Percentiles rank a stretch among this genome's conserved stretches.
phyloP scores from a whole-genome alignment of 30 jellyfish, hydroid and myxozoan genomes.

The Hydractinia echinata region DNA sequence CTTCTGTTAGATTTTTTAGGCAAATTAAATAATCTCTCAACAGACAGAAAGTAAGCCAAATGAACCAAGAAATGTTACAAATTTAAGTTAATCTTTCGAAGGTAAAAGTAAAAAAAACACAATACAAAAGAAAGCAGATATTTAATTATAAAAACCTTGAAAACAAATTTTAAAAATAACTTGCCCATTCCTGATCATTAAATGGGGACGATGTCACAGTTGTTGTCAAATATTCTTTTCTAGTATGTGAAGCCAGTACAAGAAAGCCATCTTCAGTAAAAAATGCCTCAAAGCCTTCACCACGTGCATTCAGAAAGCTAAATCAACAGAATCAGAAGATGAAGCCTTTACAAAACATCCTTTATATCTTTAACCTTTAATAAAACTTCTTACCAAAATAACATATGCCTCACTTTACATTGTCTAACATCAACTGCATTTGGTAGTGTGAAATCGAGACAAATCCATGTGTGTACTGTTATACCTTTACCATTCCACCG shows the following conservation, averaged over 20 bases:
- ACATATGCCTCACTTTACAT: constrained; percentile 65
- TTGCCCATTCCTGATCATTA: constrained; percentile 90
- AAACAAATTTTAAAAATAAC: background rate
- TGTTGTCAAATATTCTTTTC: constrained; percentile 59
- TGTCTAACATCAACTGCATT: constrained; percentile 34
- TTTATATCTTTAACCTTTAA: background rate
- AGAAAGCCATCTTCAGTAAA: constrained; percentile 73
- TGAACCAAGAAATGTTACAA: no score
- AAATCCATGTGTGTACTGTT: constrained; percentile 86
- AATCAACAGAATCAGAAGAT: background rate
- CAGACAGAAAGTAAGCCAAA: no score
- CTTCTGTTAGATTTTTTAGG: no score
- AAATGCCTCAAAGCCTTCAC: constrained; percentile 93
- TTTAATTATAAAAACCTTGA: no score
- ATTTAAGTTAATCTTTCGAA: no score
- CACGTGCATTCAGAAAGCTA: constrained; percentile 74
- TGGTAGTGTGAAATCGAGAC: constrained; percentile 74
- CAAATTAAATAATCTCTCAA: no score
- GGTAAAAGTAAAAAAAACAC: no score
- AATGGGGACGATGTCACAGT: constrained; percentile 64
- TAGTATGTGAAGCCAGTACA: constrained; percentile 64
- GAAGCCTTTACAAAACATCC: background rate
- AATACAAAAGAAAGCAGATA: no score
- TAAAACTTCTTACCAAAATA: constrained; percentile 57
- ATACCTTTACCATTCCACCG: constrained; percentile 82